A percentile compares a stretch with the other conserved stretches of the same genome.
phyloP scores from a whole-genome alignment of 64 coral and sea anemone species.

The Cladopsammia gracilis region DNA sequence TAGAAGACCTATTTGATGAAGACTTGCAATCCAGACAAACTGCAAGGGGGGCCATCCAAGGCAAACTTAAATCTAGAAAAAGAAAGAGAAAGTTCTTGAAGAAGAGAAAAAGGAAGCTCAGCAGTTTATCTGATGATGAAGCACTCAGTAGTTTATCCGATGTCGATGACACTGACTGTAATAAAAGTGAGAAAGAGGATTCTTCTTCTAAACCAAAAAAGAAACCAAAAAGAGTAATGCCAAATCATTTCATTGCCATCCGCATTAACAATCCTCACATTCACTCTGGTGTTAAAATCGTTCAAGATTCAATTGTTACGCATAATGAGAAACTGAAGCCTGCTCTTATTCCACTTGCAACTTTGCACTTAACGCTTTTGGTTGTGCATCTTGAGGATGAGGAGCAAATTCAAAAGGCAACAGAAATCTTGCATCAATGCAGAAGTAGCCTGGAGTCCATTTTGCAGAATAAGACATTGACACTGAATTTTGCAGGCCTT shows the following conservation, averaged over 20 bases:
- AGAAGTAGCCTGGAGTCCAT: constrained; percentile 33
- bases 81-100: constrained; percentile 48
- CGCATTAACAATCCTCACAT: constrained; percentile 87
- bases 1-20: constrained; percentile 58
- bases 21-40: constrained; percentile 9
- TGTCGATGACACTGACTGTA: constrained; percentile 10
- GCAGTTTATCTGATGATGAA: constrained; percentile 11
- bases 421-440: constrained; percentile 60
- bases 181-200: constrained; percentile 5
- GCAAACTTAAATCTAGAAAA: not conserved
- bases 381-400: constrained; percentile 85
- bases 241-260: constrained; percentile 95
- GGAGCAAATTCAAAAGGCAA: constrained; percentile 72
- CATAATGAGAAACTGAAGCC: constrained; percentile 71
- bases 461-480: constrained; percentile 17
- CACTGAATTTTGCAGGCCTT: constrained; percentile 83
- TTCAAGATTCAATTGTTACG: constrained; percentile 80
- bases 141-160: constrained; percentile 13
- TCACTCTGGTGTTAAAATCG: constrained; percentile 65
- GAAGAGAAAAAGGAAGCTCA: constrained; percentile 34
- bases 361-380: constrained; percentile 91
- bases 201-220: constrained; percentile 7
- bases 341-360: constrained; percentile 81
- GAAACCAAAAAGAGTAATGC: constrained; percentile 54
- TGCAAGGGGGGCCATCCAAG: not conserved